Evolutionary conservation across 2,797 vertebrate genomes (phyloP), one percentile per base, ranked within the genome.

Genomic region (Mus caroli): DNA sequence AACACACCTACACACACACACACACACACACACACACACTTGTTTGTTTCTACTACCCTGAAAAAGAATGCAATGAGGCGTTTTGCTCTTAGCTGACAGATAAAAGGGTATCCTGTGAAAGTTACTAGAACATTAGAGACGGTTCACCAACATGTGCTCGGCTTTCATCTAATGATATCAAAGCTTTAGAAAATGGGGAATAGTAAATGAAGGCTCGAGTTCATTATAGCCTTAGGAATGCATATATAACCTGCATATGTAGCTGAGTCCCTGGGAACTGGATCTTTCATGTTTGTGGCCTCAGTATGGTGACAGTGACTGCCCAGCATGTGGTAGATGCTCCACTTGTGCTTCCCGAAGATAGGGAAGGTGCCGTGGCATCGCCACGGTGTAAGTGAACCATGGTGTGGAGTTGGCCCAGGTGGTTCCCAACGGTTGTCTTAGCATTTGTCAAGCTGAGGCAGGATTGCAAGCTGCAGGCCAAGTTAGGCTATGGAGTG

Each of bases 171-270:
- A 75, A 80, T 31, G 77, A 37, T 46, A 1, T 80, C 71, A 92
- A 94, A 88, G 14, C 34, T 77, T 77, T 37, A 40, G 64, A 91
- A 77, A 84, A 92, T 10, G 5, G 17, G 1, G n/a, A 69, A 34
- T 13, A 75, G 40, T 76, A 83, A 87, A 77, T 89, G 60, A 62
- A 93, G 77, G 82, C 64, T 84, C 13, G 54, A 79, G 37, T 58
- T 87, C 28, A 71, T 92, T 96, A 80, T 67, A 77, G 7, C 15
- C 7, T 82, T 52, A 90, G 95, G 86, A 96, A 83, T 37, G 7
- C 43, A 50, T 10, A 50, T 50, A 83, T 3, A 22, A 50, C 24
- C 15, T 88, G 1, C 2, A 62, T 15, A 24, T 26, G n/a, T 40
- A 93, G 69, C 43, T 73, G 34, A 40, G 0, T 78, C 37, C 62